phyloP scores from a whole-genome alignment of 2,888 invertebrate genomes.

The Agrilus mali region DNA sequence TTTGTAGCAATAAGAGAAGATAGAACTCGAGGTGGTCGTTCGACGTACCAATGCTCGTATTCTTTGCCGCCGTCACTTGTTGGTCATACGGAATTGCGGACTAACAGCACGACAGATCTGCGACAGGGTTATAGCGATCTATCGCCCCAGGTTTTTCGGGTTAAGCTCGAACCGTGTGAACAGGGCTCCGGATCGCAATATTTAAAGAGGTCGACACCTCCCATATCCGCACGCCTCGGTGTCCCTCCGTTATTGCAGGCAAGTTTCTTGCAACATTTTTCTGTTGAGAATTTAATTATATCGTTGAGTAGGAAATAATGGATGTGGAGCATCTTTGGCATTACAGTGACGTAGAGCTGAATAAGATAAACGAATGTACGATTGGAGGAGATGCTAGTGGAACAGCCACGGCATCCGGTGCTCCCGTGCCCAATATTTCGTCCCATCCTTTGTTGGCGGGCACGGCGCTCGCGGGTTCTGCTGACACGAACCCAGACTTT shows the following conservation, averaged over 20 bases:
- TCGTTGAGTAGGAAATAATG: slow-evolving; percentile 68
- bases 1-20: slow-evolving; percentile 80
- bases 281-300: not conserved
- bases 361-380: slow-evolving; percentile 42
- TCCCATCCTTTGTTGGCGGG: slow-evolving; percentile 44
- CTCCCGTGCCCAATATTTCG: slow-evolving; percentile 33
- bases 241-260: slow-evolving; percentile 62
- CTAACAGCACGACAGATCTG: slow-evolving; percentile 27
- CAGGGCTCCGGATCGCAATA: slow-evolving; percentile 28
- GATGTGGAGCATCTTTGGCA: slow-evolving; percentile 94
- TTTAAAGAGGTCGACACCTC: slow-evolving; percentile 15
- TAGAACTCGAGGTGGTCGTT: slow-evolving; percentile 86
- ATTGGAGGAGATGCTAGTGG: slow-evolving; percentile 27
- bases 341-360: slow-evolving; percentile 74
- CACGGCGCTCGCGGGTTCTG: slow-evolving; percentile 35
- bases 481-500: slow-evolving; percentile 67
- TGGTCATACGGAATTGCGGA: slow-evolving; percentile 35
- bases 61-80: slow-evolving; percentile 59
- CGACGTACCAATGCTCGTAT: slow-evolving; percentile 91
- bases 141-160: slow-evolving; percentile 28
- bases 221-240: slow-evolving; percentile 17
- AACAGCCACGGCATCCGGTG: slow-evolving; percentile 17
- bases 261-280: slow-evolving; percentile 15
- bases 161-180: slow-evolving; percentile 36
- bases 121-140: slow-evolving; percentile 26